Conservation (phyloP, 1,140 invertebrate species). For the Brachionus asplanchnoidis region DNA sequence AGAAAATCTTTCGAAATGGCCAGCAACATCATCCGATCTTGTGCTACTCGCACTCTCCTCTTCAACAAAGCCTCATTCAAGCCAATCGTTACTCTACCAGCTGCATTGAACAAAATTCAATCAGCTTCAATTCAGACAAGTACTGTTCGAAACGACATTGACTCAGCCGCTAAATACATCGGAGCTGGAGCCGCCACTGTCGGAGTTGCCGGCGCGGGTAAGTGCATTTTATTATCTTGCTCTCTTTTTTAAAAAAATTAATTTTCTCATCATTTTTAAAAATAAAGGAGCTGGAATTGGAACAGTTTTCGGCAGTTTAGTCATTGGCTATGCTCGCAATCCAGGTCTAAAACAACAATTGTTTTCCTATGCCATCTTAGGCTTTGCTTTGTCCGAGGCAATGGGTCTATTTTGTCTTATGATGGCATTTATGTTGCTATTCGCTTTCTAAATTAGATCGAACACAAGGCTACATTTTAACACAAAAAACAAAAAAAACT, state of each 20-base stretch:
- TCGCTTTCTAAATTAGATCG: conserved; percentile 19
- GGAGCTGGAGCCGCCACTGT: conserved; percentile 99
- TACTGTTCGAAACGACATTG: conserved; percentile 85
- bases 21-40: conserved; percentile 15
- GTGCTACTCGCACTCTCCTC: conserved; percentile 9
- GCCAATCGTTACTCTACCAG: conserved; percentile 4
- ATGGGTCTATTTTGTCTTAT: conserved; percentile 99
- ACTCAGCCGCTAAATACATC: conserved; percentile 99
- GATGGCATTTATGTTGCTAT: conserved; percentile 88
- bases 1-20: neutral
- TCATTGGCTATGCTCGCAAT: conserved; percentile 96
- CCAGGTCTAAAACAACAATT: conserved; percentile 95
- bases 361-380: conserved; percentile 98
- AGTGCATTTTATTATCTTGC: neutral
- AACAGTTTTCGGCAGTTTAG: conserved; percentile 96
- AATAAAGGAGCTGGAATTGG: conserved; percentile 90
- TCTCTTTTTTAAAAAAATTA: neutral
- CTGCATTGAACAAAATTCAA: conserved; percentile 36
- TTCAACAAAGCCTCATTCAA: conserved; percentile 26
- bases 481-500: too few relatives aligned
- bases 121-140: conserved; percentile 72
- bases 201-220: conserved; percentile 96
- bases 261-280: neutral
- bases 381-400: conserved; percentile 98
- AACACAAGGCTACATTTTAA: too few relatives aligned